These are phyloP conservation scores for Oscheius sp. DNA, from an alignment of 1,140 invertebrate species.

Conservation along the genomic window DNA sequence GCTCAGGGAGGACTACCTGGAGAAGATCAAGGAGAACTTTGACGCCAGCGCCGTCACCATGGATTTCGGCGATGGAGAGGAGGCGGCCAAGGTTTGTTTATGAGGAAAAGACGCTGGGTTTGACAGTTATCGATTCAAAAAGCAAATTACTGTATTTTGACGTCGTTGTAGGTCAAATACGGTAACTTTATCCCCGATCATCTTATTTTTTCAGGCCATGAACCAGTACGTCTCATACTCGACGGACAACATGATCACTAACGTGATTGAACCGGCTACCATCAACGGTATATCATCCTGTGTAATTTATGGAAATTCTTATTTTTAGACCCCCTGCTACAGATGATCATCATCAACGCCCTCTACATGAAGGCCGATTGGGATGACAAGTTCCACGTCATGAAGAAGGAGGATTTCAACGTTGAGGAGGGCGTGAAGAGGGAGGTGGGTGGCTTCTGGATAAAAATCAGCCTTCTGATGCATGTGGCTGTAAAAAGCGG, in stretches of 20 bases:
- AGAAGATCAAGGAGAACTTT: conserved; percentile 7
- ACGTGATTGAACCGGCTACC: neutral
- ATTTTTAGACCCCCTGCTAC: conserved; percentile 6
- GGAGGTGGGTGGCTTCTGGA: too few species aligned
- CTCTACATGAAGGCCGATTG: conserved; percentile 26
- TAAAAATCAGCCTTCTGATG: too few species aligned
- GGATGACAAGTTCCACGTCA: conserved; percentile 13
- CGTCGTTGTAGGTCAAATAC: too few species aligned
- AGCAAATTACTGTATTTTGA: too few species aligned
- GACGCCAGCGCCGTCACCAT: conserved; percentile 5
- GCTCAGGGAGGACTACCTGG: neutral
- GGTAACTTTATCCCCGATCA: too few species aligned
- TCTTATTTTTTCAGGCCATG: neutral
- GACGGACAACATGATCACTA: conserved; percentile 16
- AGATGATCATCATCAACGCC: conserved; percentile 21
- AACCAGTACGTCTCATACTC: conserved; percentile 12
- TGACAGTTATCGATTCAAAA: too few species aligned
- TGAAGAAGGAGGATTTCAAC: conserved; percentile 10
- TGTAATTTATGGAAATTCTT: too few species aligned
- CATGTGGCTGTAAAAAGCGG: too few species aligned
- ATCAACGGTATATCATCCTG: too few species aligned
- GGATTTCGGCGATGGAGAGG: neutral
- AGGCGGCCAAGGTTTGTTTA: too few species aligned
- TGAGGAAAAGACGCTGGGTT: too few species aligned
- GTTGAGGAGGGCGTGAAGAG: neutral